A percentile compares a stretch with the other conserved stretches of the same genome.
Conservation (phyloP, 2,888 invertebrate genomes). For the Endotricha flammealis region DNA sequence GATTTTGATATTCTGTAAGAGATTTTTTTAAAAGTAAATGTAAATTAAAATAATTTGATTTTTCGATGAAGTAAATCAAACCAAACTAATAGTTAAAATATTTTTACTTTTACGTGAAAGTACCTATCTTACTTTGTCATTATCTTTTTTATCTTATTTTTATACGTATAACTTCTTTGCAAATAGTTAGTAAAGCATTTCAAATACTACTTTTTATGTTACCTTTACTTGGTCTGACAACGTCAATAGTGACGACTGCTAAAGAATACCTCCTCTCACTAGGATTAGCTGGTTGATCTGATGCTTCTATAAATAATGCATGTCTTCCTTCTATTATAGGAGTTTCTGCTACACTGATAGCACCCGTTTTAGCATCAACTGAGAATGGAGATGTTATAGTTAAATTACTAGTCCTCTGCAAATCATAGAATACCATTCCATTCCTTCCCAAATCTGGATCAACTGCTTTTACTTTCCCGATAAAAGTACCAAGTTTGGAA, state of each 20-base stretch:
- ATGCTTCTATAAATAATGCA: slow-evolving; percentile 89
- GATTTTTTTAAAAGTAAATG: too few species aligned
- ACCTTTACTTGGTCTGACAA: slow-evolving; percentile 77
- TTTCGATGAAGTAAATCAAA: too few species aligned
- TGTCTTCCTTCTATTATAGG: slow-evolving; percentile 85
- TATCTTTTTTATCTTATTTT: too few species aligned
- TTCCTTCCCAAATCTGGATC: slow-evolving; percentile 88
- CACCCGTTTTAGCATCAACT: slow-evolving; percentile 84
- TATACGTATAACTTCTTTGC: too few species aligned
- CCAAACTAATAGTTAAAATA: too few species aligned
- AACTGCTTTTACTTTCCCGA: slow-evolving; percentile 88
- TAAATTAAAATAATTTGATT: too few species aligned
- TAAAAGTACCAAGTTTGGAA: slow-evolving; percentile 82
- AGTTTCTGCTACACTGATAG: slow-evolving; percentile 81
- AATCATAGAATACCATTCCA: slow-evolving; percentile 85
- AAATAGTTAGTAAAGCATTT: neutral
- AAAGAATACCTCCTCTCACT: slow-evolving; percentile 89
- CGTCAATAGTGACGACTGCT: slow-evolving; percentile 91
- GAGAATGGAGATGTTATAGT: slow-evolving; percentile 83
- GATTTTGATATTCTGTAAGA: too few species aligned
- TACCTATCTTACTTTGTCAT: too few species aligned
- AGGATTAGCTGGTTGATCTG: slow-evolving; percentile 90
- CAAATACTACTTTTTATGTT: slow-evolving; percentile 13
- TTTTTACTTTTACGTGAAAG: too few species aligned
- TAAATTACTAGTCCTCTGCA: slow-evolving; percentile 83